phyloP scores from a whole-genome alignment of 2,113 vertebrate species.

The Ceratotherium simum region DNA sequence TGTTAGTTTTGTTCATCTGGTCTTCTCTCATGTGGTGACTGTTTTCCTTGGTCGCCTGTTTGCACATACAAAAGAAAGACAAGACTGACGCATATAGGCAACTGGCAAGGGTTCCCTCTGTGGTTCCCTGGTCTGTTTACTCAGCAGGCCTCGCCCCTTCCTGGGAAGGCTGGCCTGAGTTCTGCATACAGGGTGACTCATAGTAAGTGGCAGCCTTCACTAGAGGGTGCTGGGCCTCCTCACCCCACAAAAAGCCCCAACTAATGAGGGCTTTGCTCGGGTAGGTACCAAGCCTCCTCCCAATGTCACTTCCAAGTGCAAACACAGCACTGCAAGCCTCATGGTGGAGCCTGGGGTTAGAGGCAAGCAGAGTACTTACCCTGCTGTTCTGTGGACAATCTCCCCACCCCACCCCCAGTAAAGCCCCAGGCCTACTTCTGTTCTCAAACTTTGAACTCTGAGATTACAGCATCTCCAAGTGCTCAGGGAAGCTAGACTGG shows the following conservation, averaged over 20 bases:
- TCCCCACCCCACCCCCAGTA: neutral
- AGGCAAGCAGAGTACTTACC: neutral
- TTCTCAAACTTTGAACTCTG: neutral
- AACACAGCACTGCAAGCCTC: neutral
- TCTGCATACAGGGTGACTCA: neutral
- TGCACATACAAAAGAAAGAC: neutral
- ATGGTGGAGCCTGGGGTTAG: neutral
- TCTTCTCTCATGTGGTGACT: neutral
- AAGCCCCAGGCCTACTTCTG: neutral
- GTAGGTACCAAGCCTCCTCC: neutral
- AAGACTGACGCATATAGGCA: neutral
- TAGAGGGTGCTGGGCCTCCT: neutral
- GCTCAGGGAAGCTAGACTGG: neutral
- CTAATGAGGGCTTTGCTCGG: neutral
- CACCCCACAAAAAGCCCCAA: neutral
- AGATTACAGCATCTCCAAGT: neutral
- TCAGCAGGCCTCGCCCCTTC: conserved; percentile 33
- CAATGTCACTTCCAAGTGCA: neutral
- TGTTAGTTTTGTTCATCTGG: neutral
- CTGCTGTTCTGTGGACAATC: rapidly evolving
- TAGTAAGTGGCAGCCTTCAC: neutral
- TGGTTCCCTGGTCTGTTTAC: conserved; percentile 12
- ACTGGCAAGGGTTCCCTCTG: neutral
- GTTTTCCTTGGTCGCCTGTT: neutral
- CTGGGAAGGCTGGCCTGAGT: neutral